phyloP scores from a whole-genome alignment of 2,888 invertebrate species.

The Oscheius onirici region DNA sequence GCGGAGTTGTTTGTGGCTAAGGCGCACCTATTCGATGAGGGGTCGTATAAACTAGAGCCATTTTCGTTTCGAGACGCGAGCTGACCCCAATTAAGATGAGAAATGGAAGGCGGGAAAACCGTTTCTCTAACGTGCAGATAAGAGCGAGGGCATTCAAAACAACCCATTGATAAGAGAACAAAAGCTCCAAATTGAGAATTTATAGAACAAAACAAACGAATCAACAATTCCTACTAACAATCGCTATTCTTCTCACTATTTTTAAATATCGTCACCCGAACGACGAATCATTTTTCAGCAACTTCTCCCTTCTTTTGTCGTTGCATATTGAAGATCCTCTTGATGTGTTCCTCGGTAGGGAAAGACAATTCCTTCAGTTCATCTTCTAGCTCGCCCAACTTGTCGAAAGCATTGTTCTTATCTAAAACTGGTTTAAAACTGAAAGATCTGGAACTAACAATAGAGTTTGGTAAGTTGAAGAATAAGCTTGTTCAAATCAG shows the following conservation, averaged over 20 bases:
- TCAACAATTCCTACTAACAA: constrained; percentile 19
- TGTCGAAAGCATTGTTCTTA: constrained; percentile 13
- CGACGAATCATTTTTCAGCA: background rate
- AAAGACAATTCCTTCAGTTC: constrained; percentile 24
- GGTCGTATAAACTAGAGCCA: no score
- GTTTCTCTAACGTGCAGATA: no score
- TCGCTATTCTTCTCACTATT: background rate
- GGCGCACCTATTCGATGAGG: no score
- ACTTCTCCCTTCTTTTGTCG: constrained; percentile 12
- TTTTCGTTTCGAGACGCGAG: no score
- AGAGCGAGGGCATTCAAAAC: no score
- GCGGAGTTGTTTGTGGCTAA: no score
- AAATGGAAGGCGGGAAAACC: no score
- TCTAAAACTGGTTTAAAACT: constrained; percentile 10
- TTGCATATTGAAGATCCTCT: constrained; percentile 18
- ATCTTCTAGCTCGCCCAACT: constrained; percentile 3
- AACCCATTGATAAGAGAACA: no score
- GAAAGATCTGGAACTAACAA: constrained; percentile 11
- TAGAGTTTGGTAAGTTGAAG: constrained; percentile 24
- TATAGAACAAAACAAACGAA: constrained; percentile 4
- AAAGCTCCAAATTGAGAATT: background rate
- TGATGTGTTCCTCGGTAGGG: constrained; percentile 20
- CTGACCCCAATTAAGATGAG: no score
- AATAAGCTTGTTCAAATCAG: constrained; percentile 26
- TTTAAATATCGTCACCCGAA: constrained; percentile 1